Evolutionary conservation across 2,888 invertebrate genomes (phyloP), one percentile per base, ranked within the genome.

Genomic region (Hedya salicella): DNA sequence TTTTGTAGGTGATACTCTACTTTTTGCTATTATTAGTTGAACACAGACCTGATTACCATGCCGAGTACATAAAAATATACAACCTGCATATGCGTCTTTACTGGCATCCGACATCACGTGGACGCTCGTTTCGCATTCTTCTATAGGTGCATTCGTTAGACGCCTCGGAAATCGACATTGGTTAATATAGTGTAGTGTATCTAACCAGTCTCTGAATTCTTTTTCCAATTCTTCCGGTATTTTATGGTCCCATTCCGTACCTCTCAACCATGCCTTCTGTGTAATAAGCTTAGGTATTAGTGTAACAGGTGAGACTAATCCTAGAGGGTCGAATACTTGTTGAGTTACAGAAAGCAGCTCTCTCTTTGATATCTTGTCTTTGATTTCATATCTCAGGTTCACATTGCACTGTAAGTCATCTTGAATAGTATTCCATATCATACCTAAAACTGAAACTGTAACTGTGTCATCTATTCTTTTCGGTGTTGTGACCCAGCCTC

Each of bases 401-500:
- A 48, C 21, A 25, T 21, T 25, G 13, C 49, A 49, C 8, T n/a
- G 14, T 14, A 30, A 14, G 5, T 13, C 14, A 14, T 49, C 49
- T 30, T 25, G 21, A n/a, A 11, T 6, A 4, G 49, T 49, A 14
- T 49, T 30, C 49, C 49, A 49, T 5, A 8, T 49, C 30, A 49
- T 25, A 6, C 49, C 49, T n/a, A 49, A 11, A 5, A 49, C 49
- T 11, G 48, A 21, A 21, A 48, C 48, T n/a, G n/a, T n/a, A 13
- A 21, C 3, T 13, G 19, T 21, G 5, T 30, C 30, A 0, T 30
- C 14, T 30, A 30, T 30, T 30, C 14, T 49, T 30, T 14, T 8
- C 13, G 49, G 49, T 14, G 49, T n/a, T 5, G 49, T 49, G 6
- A 49, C 14, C 49, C 49, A 49, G 2, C 5, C 30, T 49, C 30